These are phyloP conservation scores for Molossus molossus DNA, from an alignment of 2,797 vertebrate genomes.

Conservation along the genomic window DNA sequence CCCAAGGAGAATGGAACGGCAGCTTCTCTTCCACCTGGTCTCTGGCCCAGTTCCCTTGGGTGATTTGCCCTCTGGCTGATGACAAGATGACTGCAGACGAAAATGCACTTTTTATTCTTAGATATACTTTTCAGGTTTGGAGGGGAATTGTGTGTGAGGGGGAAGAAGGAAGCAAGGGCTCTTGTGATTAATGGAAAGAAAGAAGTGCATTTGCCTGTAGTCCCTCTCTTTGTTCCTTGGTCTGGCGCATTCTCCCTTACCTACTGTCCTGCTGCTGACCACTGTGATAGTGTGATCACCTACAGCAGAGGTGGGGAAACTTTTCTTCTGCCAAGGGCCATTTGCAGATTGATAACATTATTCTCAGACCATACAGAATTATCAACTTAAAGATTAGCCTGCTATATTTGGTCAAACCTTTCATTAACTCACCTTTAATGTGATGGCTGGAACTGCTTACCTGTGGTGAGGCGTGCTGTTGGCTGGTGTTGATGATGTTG, in stretches of 20 bases:
- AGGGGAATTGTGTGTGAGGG: not conserved
- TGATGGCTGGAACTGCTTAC: too few species aligned
- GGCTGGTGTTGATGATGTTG: too few species aligned
- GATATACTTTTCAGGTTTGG: constrained; percentile 36
- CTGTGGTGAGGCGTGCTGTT: too few species aligned
- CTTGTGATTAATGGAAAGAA: not conserved
- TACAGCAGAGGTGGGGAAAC: not conserved
- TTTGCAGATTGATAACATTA: not conserved
- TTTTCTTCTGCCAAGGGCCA: not conserved
- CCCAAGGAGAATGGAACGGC: not conserved
- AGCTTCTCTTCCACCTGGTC: not conserved
- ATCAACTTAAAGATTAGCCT: not conserved
- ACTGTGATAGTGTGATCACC: not conserved
- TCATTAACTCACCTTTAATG: not conserved
- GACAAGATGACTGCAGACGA: not conserved
- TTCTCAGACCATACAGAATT: not conserved
- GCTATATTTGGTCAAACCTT: not conserved
- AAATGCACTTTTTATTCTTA: constrained; percentile 29
- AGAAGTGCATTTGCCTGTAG: constrained; percentile 24
- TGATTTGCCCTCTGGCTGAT: not conserved
- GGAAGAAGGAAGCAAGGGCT: not conserved
- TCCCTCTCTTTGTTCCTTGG: constrained; percentile 9
- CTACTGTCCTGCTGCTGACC: not conserved
- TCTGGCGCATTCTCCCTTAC: not conserved
- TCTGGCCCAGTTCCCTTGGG: not conserved